Base-by-base conservation (phyloP, 2,113 vertebrate species). In the Panurus biarmicus region DNA sequence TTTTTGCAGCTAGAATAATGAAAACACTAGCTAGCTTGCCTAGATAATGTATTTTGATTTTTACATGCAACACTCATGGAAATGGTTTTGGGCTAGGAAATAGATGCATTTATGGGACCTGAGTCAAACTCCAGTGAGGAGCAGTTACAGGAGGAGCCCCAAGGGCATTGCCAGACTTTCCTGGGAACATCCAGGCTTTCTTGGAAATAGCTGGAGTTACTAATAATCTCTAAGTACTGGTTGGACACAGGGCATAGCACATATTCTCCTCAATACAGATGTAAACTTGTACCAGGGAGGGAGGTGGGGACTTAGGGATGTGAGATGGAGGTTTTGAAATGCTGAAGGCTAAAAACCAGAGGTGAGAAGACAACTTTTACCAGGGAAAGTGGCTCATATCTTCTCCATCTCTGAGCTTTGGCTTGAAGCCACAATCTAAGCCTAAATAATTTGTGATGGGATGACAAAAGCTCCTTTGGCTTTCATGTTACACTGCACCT, bases 391-490 rank as follows among this genome's bases (percentile, higher is more conserved):
- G 50, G 7, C 48, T 94, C 29, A 25, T 31, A 58, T 83, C 38
- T 86, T 10, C 31, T 89, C 29, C 6, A 2, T 83, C 42, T 84
- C 64, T 44, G 62, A 79, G 73, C 50, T 87, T 80, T 92, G 85
- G 64, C 81, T 62, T 61, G 58, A 36, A 82, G 77, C 84, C 75
- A 70, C 54, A 33, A 17, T 40, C 67, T 38, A 62, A 91, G 47
- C 62, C 93, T 96, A 79, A 94, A 93, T 94, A 93, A 95, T 95
- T 95, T 93, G 94, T 94, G 85, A 91, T 85, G 78, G 85, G 51
- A 92, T 86, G 80, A 94, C 95, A 95, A 62, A 96, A 90, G n/a
- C 73, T 94, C 35, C 77, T 89, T 88, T 77, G 90, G 72, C 60
- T 95, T 96, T 92, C 54, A 73, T 36, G 89, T 89, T 92, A 87